Base-by-base conservation (phyloP, 2,797 vertebrate genomes). In the Sebastes minor region DNA sequence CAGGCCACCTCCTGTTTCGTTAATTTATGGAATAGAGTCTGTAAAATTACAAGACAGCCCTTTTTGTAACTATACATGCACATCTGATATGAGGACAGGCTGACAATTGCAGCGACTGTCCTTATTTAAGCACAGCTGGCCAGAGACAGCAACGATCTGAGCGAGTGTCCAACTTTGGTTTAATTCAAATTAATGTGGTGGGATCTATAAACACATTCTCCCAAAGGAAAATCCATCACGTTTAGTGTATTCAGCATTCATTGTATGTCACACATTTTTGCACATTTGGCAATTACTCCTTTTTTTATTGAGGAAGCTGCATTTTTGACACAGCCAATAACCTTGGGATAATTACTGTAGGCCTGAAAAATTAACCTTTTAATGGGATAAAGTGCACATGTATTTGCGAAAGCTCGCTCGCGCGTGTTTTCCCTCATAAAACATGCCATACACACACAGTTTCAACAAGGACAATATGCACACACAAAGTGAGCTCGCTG, bases 401-500 rank as follows among this genome's bases (percentile, higher is more conserved):
- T 62, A 53, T 69, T 46, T 76, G 61, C 61, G 22, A 68, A 78
- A 64, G 64, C 65, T 64, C n/a, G 53, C 60, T 57, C 63, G 70
- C 59, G 67, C 61, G 59, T 13, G 13, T 80, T 83, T 83, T 25
- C 30, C 27, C 13, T 56, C 71, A 71, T 73, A 69, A 78, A 78
- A 74, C 65, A 79, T 66, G 75, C 42, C 52, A 53, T 49, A 46
- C 64, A 70, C 56, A 53, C 74, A 69, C 22, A 11, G 30, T 75
- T 87, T 79, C 52, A 73, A 71, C 80, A 75, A 74, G 83, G 74
- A 62, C 70, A 82, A 68, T 74, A 71, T 59, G 75, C 74, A 70
- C 76, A 79, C 87, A 82, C 84, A 86, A 62, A 91, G 84, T 79
- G 66, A 74, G 79, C 83, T 81, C 55, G 18, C 85, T 62, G 4